A percentile compares a stretch with the other conserved stretches of the same genome.
These are phyloP conservation scores for Metridium senile DNA, from an alignment of 92 coral and sea anemone genomes.

Conservation along the genomic window DNA sequence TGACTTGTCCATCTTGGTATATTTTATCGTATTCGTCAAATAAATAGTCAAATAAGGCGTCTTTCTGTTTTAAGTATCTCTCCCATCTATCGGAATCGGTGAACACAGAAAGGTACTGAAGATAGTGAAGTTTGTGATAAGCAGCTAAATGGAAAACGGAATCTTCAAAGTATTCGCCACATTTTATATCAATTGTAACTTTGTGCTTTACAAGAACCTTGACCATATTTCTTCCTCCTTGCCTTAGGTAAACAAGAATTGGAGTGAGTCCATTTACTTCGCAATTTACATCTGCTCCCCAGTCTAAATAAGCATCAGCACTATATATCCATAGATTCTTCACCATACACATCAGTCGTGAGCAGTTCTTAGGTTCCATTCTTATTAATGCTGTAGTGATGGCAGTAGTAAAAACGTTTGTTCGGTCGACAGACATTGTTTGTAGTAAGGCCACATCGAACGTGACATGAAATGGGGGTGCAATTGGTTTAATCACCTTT, in stretches of 20 bases:
- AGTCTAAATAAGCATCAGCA: neutral
- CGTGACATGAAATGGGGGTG: conserved; percentile 1
- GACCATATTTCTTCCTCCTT: conserved; percentile 52
- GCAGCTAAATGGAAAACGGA: conserved; percentile 74
- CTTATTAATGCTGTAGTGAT: neutral
- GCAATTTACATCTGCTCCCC: conserved; percentile 36
- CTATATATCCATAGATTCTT: neutral
- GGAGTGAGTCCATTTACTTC: conserved; percentile 34
- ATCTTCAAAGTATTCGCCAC: conserved; percentile 39
- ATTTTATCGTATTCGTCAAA: conserved; percentile 40
- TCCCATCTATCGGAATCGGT: conserved; percentile 4
- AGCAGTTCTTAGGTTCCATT: neutral
- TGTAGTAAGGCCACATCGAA: neutral
- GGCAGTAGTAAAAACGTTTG: neutral
- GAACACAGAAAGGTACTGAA: conserved; percentile 29
- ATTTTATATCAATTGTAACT: conserved; percentile 40
- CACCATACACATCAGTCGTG: neutral
- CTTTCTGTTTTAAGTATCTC: conserved; percentile 1
- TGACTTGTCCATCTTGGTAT: neutral
- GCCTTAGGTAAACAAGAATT: conserved; percentile 44
- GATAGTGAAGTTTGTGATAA: conserved; percentile 37
- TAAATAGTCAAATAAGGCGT: conserved; percentile 44
- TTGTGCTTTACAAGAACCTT: conserved; percentile 42
- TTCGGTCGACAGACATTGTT: neutral
- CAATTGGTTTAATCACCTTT: neutral